Base-by-base conservation (phyloP, 1,140 invertebrate genomes). In the Magallana gigas region DNA sequence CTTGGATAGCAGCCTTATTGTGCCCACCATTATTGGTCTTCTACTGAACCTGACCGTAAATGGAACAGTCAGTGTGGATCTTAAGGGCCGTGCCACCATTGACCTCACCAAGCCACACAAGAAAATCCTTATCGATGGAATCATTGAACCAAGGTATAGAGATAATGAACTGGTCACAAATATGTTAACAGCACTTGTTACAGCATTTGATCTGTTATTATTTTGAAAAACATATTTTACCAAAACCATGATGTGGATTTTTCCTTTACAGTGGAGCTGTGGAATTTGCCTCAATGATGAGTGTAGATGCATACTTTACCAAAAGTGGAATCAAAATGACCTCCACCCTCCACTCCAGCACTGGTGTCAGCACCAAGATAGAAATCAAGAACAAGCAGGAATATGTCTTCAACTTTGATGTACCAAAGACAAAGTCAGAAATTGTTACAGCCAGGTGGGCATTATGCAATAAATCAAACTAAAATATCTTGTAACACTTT, bases 351-450 rank as follows among this genome's bases (percentile, higher is more conserved):
- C 98, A 98, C 93, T 97, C 97, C 0, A 97, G 98, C 12, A 97
- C 97, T 0, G 96, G 97, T 2, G 94, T 98, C 0, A 97, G 97
- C 90, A 96, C 96, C 0, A 96, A 96, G 83, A 94, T 98, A 3
- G 96, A 96, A 88, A 92, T 98, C 6, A 96, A 96, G n/a, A 96
- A 97, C 1, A 95, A 96, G 1, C 96, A 96, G 87, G 94, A 97
- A 0, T 94, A 97, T 1, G 96, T 96, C 56, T 94, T 98, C 5
- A 96, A 97, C 87, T 95, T 99, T 57, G 97, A 97, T 88, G 95
- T 98, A 85, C 98, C 98, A 0, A 96, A 97, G 91, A 96, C 98
- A 48, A 98, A 97, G 92, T 97, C 97, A 89, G 98, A 99, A 93
- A 97, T 99, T 68, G 96, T 98, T 6, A 96, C 96, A 88, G 92